Base-by-base conservation (phyloP, 2,888 invertebrate genomes). In the Sipha maydis region DNA sequence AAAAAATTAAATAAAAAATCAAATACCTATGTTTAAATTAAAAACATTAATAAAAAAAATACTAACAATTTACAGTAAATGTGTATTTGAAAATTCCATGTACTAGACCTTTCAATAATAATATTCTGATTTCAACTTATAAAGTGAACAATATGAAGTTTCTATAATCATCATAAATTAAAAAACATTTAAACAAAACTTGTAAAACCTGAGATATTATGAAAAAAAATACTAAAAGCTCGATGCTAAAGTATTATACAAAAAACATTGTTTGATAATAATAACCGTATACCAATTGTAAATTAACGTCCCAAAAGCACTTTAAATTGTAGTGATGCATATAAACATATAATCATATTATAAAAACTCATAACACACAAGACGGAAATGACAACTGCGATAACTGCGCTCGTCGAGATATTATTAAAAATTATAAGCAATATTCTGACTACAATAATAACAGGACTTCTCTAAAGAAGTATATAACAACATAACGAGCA, bases 221-320 rank as follows among this genome's bases (percentile, higher is more conserved):
- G 25, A 78, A 83, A 56, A 31, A 48, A 67, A 77, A 56, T 48
- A 78, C 48, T 31, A 69, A 34, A 85, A 25, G 17, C 48, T 41
- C 54, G 14, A 85, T 48, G 19, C 9, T 48, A 76, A 7, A 69
- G n/a, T 77, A 67, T 78, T 41, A 75, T 48, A 14, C n/a, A 14
- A 31, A 67, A 9, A 31, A 34, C 69, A 78, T 61, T 21, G 69
- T 85, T 78, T 85, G 78, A 85, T 85, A 78, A 78, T 48, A 85
- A 78, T 69, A 78, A 85, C 85, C 69, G 17, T 69, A 69, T 85
- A 85, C 77, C 85, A 85, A 85, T 78, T 85, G 85, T 85, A 84
- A 54, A 11, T 69, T 69, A 78, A 78, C 34, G 85, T 85, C 85
- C 85, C 85, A 48, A 48, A 78, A 78, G 85, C 19, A 69, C 78